A percentile compares a stretch with the other conserved stretches of the same genome.
phyloP scores from a whole-genome alignment of 2,113 vertebrate genomes.

The Melanocharis versteri region DNA sequence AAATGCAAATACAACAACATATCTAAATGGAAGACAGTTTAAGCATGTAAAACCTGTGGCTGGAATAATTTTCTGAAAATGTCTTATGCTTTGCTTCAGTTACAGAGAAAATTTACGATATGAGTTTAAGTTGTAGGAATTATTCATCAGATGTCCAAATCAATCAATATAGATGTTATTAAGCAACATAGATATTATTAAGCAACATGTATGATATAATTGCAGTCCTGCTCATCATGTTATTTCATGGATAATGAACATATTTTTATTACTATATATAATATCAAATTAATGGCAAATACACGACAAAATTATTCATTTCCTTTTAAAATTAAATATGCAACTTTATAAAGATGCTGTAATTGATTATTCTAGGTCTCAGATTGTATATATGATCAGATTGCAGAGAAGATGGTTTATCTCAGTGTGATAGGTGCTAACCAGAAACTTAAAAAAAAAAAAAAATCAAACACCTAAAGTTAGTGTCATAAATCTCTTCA shows the following conservation, averaged over 20 bases:
- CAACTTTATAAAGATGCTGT: not conserved
- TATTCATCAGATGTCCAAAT: not conserved
- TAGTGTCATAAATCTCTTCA: not conserved
- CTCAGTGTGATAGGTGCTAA: not conserved
- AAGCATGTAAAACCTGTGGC: not conserved
- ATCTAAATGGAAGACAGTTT: not conserved
- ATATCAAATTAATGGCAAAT: not conserved
- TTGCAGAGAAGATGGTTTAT: not conserved
- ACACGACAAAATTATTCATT: not conserved
- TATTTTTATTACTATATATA: not conserved
- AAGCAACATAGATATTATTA: not conserved
- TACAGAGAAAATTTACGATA: not conserved
- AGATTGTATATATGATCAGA: not conserved
- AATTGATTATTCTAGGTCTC: not conserved
- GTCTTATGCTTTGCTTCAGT: not conserved
- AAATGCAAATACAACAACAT: not conserved
- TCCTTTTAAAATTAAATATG: not conserved
- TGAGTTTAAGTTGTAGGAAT: not conserved
- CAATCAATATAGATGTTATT: not conserved
- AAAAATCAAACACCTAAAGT: not conserved
- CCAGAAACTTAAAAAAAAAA: not conserved
- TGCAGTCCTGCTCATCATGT: not conserved
- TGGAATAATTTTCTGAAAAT: not conserved
- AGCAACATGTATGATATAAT: no score
- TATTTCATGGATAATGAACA: not conserved